Base-by-base conservation (phyloP, 2,888 invertebrate species). In the Drosophila tanythrix region DNA sequence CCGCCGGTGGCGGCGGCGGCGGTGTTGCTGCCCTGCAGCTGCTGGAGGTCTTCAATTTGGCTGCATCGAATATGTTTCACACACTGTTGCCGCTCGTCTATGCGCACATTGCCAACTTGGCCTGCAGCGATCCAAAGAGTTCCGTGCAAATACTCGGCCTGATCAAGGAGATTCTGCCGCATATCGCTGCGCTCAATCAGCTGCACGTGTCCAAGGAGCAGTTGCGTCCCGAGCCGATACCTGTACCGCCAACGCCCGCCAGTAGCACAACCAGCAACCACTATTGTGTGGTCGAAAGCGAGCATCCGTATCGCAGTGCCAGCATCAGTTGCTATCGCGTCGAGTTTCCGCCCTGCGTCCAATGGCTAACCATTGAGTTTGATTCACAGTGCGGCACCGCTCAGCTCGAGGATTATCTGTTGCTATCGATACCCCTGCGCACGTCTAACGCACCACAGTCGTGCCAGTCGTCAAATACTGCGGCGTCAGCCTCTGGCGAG, bases 291-390 rank as follows among this genome's bases (percentile, higher is more conserved):
- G 95, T 98, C 1, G 99, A 99, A 93, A 98, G 98, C 92, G 98
- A 98, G 48, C 99, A 99, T 94, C 99, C 99, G 0, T 99, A 99
- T 93, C 97, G 97, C 92, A 96, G 97, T 48, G 96, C 98, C 1
- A 95, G 96, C 25, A 96, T 98, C 38, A 95, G 96, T 48, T 97
- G 97, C 91, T 97, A 89, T 69, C 96, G 97, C 92, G 98, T 99
- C 11, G 94, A 96, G 48, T 99, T 99, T 93, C 98, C 99, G 0
- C 94, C 96, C 3, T 95, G 95, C 78, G 97, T 99, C 0, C 96
- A 97, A 79, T 99, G 99, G 97, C 94, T 99, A 91, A 97, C 97
- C 18, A 93, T 99, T 7, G 98, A 99, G 93, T 99, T 99, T 94
- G 99, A 99, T 92, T 95, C 97, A 0, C 96, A 97, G 72, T 98